Conservation (phyloP, 2,888 invertebrate species). For the Drosophila hamatofila region DNA sequence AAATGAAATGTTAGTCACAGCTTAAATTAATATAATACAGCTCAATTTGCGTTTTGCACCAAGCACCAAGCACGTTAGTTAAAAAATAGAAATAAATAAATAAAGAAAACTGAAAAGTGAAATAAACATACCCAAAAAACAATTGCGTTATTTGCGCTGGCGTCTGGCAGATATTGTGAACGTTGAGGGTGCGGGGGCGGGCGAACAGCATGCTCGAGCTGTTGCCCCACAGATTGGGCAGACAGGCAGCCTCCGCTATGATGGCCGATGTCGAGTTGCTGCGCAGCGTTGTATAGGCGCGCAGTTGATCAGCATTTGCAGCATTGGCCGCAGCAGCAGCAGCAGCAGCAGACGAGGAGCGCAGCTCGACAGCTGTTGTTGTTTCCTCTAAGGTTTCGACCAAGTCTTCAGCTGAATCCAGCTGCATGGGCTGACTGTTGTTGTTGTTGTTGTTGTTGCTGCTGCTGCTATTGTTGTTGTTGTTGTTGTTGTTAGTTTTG, state of each 20-base stretch:
- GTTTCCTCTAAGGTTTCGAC: constrained; percentile 61
- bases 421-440: constrained; percentile 38
- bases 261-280: constrained; percentile 83
- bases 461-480: constrained; percentile 7
- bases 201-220: constrained; percentile 61
- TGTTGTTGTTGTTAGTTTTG: constrained; percentile 11
- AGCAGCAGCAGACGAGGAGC: constrained; percentile 39
- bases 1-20: constrained; percentile 21
- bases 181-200: constrained; percentile 84
- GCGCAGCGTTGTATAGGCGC: constrained; percentile 68
- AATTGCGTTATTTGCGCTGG: constrained; percentile 83
- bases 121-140: constrained; percentile 84
- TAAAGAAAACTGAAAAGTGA: constrained; percentile 25
- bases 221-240: constrained; percentile 48
- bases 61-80: constrained; percentile 14
- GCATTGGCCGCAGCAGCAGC: not conserved
- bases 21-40: not conserved
- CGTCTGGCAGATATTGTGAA: constrained; percentile 82
- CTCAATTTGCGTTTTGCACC: not conserved
- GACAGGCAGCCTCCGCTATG: constrained; percentile 53
- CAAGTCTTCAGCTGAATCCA: constrained; percentile 36
- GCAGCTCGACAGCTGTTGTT: constrained; percentile 68
- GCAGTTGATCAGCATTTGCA: constrained; percentile 14
- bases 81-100: constrained; percentile 20
- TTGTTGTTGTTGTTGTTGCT: constrained; percentile 2